phyloP scores from a whole-genome alignment of 2,888 invertebrate genomes.

The Tachystola acroxantha region DNA sequence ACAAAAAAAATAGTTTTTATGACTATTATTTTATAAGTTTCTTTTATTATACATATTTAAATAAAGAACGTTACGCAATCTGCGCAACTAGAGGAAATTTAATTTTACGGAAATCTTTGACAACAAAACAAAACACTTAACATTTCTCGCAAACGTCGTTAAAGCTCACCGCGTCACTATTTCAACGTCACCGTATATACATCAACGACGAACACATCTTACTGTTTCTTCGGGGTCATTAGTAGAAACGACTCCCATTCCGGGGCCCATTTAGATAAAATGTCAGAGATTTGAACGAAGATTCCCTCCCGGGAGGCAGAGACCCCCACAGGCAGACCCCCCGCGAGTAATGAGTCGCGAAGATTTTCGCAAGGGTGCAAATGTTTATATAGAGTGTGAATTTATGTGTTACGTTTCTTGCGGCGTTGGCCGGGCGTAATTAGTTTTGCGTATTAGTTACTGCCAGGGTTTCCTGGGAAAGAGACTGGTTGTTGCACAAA shows the following conservation, averaged over 20 bases:
- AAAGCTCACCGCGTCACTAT: neutral
- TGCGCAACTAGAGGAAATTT: no score
- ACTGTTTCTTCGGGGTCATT: conserved; percentile 75
- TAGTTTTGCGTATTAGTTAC: neutral
- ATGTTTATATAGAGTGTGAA: conserved; percentile 75
- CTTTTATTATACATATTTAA: no score
- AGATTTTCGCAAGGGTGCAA: conserved; percentile 72
- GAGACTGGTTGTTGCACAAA: no score
- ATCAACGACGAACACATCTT: conserved; percentile 41
- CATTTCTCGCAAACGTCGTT: neutral
- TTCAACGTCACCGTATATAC: conserved; percentile 12
- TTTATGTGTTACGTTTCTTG: conserved; percentile 44
- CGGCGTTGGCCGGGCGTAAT: no score
- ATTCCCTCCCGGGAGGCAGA: conserved; percentile 28
- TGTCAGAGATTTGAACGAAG: conserved; percentile 76
- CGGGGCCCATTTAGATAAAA: conserved; percentile 77
- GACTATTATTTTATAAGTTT: no score
- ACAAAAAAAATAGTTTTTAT: no score
- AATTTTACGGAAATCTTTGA: neutral
- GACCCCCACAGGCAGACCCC: conserved; percentile 21
- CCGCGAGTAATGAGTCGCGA: conserved; percentile 73
- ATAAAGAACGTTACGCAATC: no score
- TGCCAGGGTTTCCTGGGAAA: no score
- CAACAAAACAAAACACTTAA: neutral
- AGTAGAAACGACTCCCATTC: conserved; percentile 70